These are phyloP conservation scores for Falco peregrinus DNA, from an alignment of 2,797 vertebrate genomes.

Conservation along the genomic window DNA sequence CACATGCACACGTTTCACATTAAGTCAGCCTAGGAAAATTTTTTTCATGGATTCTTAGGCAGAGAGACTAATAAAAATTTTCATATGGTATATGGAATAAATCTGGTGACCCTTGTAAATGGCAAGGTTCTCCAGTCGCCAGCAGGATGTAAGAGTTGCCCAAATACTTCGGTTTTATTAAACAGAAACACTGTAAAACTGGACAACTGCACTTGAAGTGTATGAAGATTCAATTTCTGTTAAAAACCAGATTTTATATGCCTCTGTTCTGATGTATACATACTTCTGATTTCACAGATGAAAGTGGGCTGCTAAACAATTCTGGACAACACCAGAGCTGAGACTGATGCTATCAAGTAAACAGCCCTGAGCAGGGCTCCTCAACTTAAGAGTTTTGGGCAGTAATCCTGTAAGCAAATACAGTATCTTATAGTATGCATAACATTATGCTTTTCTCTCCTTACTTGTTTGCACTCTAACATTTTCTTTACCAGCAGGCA, in stretches of 20 bases:
- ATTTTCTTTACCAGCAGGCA: not conserved
- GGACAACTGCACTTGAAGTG: not conserved
- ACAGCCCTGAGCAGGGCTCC: not conserved
- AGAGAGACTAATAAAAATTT: not conserved
- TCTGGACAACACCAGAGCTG: not conserved
- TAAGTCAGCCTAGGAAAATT: not conserved
- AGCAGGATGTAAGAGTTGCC: not conserved
- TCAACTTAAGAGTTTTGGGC: not conserved
- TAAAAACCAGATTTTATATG: not conserved
- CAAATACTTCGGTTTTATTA: not conserved
- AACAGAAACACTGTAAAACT: not conserved
- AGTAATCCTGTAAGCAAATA: not conserved
- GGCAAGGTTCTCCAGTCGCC: not conserved
- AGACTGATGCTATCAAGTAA: not conserved
- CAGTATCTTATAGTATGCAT: not conserved
- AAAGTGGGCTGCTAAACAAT: not conserved
- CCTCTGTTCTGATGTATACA: not conserved
- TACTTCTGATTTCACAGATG: not conserved
- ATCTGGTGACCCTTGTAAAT: not conserved
- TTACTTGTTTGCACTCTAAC: not conserved
- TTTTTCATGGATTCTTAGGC: not conserved
- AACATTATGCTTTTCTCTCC: not conserved
- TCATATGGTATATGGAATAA: not conserved
- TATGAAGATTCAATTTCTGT: not conserved
- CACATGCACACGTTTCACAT: not conserved